These are phyloP conservation scores for Neosalanx taihuensis DNA, from an alignment of 2,797 vertebrate genomes.

Conservation along the genomic window DNA sequence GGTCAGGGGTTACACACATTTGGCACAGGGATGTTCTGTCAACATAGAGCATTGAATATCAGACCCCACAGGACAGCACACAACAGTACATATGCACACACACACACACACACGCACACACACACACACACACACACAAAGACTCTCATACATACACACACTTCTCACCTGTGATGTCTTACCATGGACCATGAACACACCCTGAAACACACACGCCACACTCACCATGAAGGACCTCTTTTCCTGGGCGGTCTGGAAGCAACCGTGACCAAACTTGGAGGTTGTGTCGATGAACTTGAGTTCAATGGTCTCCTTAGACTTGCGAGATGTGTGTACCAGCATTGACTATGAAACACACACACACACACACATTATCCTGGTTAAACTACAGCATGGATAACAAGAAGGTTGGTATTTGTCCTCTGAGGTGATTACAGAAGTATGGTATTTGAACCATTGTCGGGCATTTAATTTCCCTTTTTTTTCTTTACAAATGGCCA, in stretches of 20 bases:
- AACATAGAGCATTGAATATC: background rate
- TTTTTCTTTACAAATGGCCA: too few species aligned
- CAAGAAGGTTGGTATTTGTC: background rate
- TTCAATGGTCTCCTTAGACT: constrained; percentile 78
- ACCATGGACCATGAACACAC: background rate
- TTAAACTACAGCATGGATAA: too few species aligned
- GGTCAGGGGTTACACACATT: constrained; percentile 10
- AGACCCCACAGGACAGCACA: background rate
- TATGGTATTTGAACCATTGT: too few species aligned
- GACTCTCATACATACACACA: background rate
- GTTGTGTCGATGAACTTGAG: constrained; percentile 96
- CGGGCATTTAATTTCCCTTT: too few species aligned
- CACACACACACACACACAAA: background rate
- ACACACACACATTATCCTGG: background rate
- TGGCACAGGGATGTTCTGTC: too few species aligned
- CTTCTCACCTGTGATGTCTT: background rate
- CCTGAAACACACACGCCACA: constrained; percentile 11
- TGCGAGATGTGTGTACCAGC: constrained; percentile 79
- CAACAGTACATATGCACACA: background rate
- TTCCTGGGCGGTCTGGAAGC: constrained; percentile 91
- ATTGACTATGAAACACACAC: constrained; percentile 75
- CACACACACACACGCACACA: background rate
- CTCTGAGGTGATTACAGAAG: background rate
- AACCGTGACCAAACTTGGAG: constrained; percentile 89
- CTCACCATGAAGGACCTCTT: constrained; percentile 92